Evolutionary conservation across 37 sponge, comb jelly and placozoan genomes (phyloP).

Genomic region (Lycopodina hypogea): DNA sequence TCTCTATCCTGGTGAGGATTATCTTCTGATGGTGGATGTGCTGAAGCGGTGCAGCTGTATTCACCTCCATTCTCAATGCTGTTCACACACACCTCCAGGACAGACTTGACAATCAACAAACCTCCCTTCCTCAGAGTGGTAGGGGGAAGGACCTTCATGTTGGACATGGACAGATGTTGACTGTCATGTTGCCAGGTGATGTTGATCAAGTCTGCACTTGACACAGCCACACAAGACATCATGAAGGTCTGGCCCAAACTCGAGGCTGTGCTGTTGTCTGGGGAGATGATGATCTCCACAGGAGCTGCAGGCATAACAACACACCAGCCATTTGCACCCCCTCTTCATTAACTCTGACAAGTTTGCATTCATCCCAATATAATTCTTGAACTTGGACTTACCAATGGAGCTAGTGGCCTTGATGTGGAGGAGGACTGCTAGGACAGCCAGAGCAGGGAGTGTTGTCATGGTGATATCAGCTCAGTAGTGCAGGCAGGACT

Average conservation of each 20-base stretch:
- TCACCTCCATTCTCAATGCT: not conserved
- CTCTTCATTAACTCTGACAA: no score
- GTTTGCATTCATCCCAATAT: not conserved
- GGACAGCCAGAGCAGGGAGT: no score
- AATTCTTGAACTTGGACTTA: not conserved
- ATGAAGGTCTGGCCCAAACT: not conserved
- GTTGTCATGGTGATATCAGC: no score
- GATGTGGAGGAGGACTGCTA: no score
- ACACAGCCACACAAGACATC: conserved; percentile 6
- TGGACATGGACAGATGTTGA: not conserved
- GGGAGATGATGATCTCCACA: conserved; percentile 3
- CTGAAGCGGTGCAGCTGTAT: conserved; percentile 28
- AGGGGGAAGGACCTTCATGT: not conserved
- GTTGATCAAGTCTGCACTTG: not conserved
- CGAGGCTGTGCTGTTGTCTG: not conserved
- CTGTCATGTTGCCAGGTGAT: conserved; percentile 22
- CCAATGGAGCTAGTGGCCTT: not conserved
- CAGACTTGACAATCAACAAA: conserved; percentile 3
- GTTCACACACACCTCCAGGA: conserved; percentile 16
- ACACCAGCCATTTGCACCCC: not conserved
- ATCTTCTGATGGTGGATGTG: no score
- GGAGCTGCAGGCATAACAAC: not conserved
- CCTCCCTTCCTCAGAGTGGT: not conserved
- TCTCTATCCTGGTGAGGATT: not conserved
- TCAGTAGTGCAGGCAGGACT: no score